Evolutionary conservation across 2,888 invertebrate species (phyloP).

Genomic region (Dascillus cervinus): DNA sequence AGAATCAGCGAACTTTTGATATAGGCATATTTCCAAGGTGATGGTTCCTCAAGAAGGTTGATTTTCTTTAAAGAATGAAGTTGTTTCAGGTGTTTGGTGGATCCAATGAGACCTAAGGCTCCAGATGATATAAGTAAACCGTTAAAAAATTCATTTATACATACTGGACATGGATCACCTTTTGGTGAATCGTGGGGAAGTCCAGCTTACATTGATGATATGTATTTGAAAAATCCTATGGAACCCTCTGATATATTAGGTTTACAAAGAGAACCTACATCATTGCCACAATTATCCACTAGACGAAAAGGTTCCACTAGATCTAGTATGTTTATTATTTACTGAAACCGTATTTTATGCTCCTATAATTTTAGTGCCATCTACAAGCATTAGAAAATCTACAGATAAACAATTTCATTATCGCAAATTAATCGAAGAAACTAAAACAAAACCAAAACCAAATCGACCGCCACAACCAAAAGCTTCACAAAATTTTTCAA

Average conservation of each 20-base stretch:
- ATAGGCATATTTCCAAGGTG: constrained; percentile 83
- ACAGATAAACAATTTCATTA: constrained; percentile 69
- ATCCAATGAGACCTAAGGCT: constrained; percentile 60
- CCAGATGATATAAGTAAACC: constrained; percentile 72
- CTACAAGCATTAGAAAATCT: not conserved
- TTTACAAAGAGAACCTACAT: constrained; percentile 31
- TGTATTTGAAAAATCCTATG: constrained; percentile 70
- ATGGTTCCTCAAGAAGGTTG: not conserved
- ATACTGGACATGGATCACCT: constrained; percentile 67
- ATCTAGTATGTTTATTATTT: constrained; percentile 9
- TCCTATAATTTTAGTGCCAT: not conserved
- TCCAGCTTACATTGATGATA: constrained; percentile 69
- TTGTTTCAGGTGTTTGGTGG: constrained; percentile 49
- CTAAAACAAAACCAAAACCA: constrained; percentile 35
- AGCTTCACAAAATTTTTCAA: constrained; percentile 17
- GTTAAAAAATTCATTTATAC: constrained; percentile 73
- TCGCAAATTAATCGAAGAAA: constrained; percentile 72
- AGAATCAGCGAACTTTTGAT: constrained; percentile 82
- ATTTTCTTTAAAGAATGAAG: constrained; percentile 2
- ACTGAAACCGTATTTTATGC: not conserved
- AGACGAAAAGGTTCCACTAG: constrained; percentile 33
- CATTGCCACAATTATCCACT: constrained; percentile 40
- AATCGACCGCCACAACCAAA: constrained; percentile 42
- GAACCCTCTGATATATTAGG: constrained; percentile 58
- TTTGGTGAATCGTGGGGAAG: constrained; percentile 80